Percentiles rank a stretch among this genome's conserved stretches.
These are phyloP conservation scores for Drosophila buzzatii DNA, from an alignment of 2,888 invertebrate genomes.

Conservation along the genomic window DNA sequence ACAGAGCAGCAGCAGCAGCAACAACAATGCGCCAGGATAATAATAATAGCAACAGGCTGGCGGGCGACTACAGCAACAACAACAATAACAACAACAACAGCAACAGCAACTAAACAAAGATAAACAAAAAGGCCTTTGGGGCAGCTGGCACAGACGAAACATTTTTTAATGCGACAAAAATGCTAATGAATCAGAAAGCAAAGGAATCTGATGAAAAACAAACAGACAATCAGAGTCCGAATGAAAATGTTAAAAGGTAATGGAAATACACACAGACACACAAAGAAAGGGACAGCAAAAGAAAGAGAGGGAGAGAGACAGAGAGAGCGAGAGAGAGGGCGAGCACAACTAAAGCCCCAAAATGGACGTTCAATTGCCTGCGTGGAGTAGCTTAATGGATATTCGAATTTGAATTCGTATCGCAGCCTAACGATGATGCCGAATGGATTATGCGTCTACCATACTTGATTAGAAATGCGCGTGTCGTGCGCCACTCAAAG, in stretches of 20 bases:
- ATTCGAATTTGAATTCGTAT: slow-evolving; percentile 30
- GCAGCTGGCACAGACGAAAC: slow-evolving; percentile 31
- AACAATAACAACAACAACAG: slow-evolving; percentile 20
- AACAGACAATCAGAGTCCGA: slow-evolving; percentile 68
- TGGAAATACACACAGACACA: slow-evolving; percentile 15
- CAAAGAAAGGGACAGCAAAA: neutral
- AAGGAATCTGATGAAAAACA: slow-evolving; percentile 71
- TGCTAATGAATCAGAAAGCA: slow-evolving; percentile 69
- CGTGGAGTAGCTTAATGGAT: slow-evolving; percentile 15
- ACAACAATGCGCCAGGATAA: slow-evolving; percentile 19
- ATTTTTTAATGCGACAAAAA: slow-evolving; percentile 68
- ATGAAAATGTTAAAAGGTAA: slow-evolving; percentile 45
- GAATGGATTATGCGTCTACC: slow-evolving; percentile 22
- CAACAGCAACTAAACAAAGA: slow-evolving; percentile 41
- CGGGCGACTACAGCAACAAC: slow-evolving; percentile 21
- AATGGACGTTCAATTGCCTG: slow-evolving; percentile 29
- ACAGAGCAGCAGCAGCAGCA: slow-evolving; percentile 22
- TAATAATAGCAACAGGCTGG: slow-evolving; percentile 55
- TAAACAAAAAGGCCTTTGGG: slow-evolving; percentile 54
- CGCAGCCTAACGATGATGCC: slow-evolving; percentile 10
- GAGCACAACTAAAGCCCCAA: slow-evolving; percentile 2
- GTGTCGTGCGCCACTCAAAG: neutral
- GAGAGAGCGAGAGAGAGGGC: neutral
- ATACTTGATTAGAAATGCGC: slow-evolving; percentile 13
- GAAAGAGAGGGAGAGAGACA: neutral